Percentiles rank a stretch among this genome's conserved stretches.
phyloP scores from a whole-genome alignment of 2,113 vertebrate species.

The Microcebus ravelobensis region DNA sequence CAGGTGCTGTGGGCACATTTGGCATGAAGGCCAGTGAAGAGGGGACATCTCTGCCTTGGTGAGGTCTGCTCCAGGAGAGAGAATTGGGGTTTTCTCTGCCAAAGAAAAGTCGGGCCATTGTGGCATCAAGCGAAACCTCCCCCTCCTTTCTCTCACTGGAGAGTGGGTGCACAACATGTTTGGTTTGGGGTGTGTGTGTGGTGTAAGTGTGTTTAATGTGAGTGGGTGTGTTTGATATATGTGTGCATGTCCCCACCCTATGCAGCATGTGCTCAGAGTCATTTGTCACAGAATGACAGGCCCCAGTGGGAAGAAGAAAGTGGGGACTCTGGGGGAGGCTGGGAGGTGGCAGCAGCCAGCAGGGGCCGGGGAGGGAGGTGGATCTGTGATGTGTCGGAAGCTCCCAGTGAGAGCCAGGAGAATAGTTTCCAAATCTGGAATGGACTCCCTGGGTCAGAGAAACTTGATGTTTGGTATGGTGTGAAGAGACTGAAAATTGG shows the following conservation, averaged over 20 bases:
- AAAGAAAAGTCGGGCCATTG: slow-evolving; percentile 1
- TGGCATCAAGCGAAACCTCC: not conserved
- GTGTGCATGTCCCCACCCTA: not conserved
- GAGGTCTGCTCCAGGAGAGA: not conserved
- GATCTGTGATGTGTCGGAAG: not conserved
- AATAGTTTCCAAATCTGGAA: slow-evolving; percentile 12
- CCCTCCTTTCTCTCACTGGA: not conserved
- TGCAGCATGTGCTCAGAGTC: slow-evolving; percentile 30
- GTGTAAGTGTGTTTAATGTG: not conserved
- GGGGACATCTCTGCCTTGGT: not conserved
- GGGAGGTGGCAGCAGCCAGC: not conserved
- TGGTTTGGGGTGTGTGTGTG: not conserved
- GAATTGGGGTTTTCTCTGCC: slow-evolving; percentile 12
- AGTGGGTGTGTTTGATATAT: not conserved
- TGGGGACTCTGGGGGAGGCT: not conserved
- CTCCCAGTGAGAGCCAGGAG: not conserved
- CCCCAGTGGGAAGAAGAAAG: slow-evolving; percentile 28
- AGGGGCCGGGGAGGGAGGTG: not conserved
- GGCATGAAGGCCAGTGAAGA: not conserved
- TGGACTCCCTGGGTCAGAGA: not conserved
- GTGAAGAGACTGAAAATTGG: slow-evolving; percentile 2
- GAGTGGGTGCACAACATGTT: not conserved
- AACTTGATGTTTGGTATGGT: not conserved
- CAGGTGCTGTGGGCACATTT: not conserved
- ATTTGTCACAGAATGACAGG: slow-evolving; percentile 45